A percentile compares a stretch with the other conserved stretches of the same genome.
Conservation (phyloP, 2,888 invertebrate genomes). For the Ferdinandea cuprea region DNA sequence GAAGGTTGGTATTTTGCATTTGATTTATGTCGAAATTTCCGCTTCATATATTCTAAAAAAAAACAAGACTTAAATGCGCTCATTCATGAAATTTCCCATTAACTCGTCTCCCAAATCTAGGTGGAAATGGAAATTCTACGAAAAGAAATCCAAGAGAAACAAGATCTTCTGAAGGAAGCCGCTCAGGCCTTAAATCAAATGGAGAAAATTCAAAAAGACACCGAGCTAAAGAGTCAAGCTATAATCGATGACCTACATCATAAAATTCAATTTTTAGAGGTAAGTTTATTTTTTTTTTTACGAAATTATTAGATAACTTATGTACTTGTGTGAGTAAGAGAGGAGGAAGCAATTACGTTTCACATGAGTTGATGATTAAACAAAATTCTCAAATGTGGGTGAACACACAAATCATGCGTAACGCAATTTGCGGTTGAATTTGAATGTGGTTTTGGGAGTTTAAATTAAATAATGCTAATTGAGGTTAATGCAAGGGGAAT, state of each 20-base stretch:
- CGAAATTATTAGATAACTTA: background rate
- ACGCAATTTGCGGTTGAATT: slow-evolving; percentile 37
- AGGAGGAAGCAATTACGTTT: slow-evolving; percentile 49
- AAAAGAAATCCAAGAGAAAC: slow-evolving; percentile 91
- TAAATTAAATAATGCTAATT: background rate
- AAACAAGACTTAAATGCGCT: background rate
- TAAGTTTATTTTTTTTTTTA: slow-evolving; percentile 58
- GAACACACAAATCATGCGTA: slow-evolving; percentile 40
- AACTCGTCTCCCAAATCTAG: slow-evolving; percentile 82
- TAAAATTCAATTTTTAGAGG: slow-evolving; percentile 80
- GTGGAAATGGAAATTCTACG: slow-evolving; percentile 90
- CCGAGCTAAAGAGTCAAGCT: slow-evolving; percentile 80
- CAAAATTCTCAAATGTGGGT: slow-evolving; percentile 37
- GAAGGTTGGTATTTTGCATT: slow-evolving; percentile 83
- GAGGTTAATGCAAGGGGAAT: background rate
- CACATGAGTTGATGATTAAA: slow-evolving; percentile 31
- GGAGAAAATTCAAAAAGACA: slow-evolving; percentile 86
- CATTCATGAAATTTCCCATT: slow-evolving; percentile 40
- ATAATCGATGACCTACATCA: slow-evolving; percentile 81
- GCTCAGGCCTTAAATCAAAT: slow-evolving; percentile 91
- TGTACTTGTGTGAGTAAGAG: background rate
- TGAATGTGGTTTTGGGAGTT: background rate
- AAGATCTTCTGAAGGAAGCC: slow-evolving; percentile 92
- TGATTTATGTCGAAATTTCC: slow-evolving; percentile 15
- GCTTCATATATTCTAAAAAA: slow-evolving; percentile 6